A percentile compares a stretch with the other conserved stretches of the same genome.
Evolutionary conservation across 2,113 vertebrate genomes (phyloP).

Genomic region (Zingel zingel): DNA sequence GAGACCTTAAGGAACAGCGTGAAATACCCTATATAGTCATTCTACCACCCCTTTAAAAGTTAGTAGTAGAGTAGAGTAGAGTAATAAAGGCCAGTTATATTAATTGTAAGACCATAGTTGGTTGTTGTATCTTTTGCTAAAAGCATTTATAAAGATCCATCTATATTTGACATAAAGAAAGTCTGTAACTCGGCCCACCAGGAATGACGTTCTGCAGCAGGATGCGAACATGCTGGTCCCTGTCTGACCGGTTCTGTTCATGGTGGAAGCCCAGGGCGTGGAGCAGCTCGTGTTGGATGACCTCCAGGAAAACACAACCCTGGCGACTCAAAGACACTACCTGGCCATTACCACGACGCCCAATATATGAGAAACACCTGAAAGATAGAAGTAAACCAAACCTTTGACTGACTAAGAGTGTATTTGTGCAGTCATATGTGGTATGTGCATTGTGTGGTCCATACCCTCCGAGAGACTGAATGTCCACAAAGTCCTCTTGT

Average conservation of each 20-base stretch:
- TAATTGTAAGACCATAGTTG: background rate
- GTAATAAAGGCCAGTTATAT: background rate
- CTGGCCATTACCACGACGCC: constrained; percentile 65
- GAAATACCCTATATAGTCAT: no score
- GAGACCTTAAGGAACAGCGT: no score
- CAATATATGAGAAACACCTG: constrained; percentile 82
- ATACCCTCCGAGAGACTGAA: constrained; percentile 77
- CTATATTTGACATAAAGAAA: background rate
- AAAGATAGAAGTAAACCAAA: background rate
- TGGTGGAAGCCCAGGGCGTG: constrained; percentile 85
- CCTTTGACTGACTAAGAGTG: background rate
- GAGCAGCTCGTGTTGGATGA: constrained; percentile 82
- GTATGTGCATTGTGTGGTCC: background rate
- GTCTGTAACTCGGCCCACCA: constrained; percentile 38
- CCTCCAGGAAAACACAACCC: constrained; percentile 62
- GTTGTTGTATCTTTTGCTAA: background rate
- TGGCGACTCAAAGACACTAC: constrained; percentile 67
- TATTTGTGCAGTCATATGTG: background rate
- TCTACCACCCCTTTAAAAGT: no score
- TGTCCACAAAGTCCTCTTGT: constrained; percentile 75
- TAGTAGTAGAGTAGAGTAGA: no score
- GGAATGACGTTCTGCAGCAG: constrained; percentile 62
- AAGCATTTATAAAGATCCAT: background rate
- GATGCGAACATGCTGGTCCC: constrained; percentile 76
- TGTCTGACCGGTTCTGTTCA: constrained; percentile 83